A percentile compares a stretch with the other conserved stretches of the same genome.
These are phyloP conservation scores for Forbesichthys agassizii DNA, from an alignment of 2,113 vertebrate genomes.

Conservation along the genomic window DNA sequence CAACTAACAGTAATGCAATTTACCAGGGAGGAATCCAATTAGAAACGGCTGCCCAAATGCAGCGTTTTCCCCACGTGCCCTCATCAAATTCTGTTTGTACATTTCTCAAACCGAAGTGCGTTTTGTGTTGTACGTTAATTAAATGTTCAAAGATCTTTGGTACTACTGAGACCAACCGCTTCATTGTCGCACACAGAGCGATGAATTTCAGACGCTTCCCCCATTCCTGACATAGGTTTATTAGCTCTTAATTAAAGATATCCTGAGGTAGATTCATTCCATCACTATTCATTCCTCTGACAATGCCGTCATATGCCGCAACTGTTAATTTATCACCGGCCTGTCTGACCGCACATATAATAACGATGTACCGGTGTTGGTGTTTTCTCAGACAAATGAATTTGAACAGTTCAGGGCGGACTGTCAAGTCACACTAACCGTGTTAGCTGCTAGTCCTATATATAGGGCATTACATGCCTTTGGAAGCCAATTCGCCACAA, in stretches of 20 bases:
- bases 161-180: too few relatives aligned
- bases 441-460: slow-evolving; percentile 71
- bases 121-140: too few relatives aligned
- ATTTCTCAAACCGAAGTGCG: too few relatives aligned
- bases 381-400: slow-evolving; percentile 43
- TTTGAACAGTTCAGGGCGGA: slow-evolving; percentile 57
- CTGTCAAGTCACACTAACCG: slow-evolving; percentile 69
- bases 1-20: slow-evolving; percentile 63
- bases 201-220: too few relatives aligned
- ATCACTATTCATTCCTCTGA: not conserved
- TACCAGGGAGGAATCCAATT: slow-evolving; percentile 59
- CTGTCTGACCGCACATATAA: slow-evolving; percentile 21
- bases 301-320: slow-evolving; percentile 28
- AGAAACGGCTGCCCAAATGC: slow-evolving; percentile 47
- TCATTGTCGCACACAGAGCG: too few relatives aligned
- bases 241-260: slow-evolving; percentile 19
- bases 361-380: slow-evolving; percentile 23
- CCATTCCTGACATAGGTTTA: too few relatives aligned
- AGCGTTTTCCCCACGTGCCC: slow-evolving; percentile 36
- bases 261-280: slow-evolving; percentile 11
- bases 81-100: slow-evolving; percentile 16
- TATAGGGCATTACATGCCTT: slow-evolving; percentile 52
- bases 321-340: slow-evolving; percentile 31
- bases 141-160: too few relatives aligned
- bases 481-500: slow-evolving; percentile 35